A percentile compares a stretch with the other conserved stretches of the same genome.
These are phyloP conservation scores for Polypedilum pembai DNA, from an alignment of 1,140 invertebrate genomes.

Conservation along the genomic window DNA sequence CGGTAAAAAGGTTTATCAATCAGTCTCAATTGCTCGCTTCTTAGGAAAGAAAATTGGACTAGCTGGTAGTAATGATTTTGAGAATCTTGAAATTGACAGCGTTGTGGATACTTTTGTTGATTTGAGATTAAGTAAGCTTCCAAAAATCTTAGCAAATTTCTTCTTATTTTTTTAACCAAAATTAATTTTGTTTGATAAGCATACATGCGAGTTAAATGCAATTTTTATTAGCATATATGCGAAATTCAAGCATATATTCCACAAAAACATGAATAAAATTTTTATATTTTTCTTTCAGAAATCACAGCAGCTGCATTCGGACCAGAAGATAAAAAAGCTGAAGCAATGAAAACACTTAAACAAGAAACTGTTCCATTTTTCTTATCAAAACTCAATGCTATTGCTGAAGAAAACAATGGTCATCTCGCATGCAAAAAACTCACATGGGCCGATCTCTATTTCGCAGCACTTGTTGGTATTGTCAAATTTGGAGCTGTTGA, in stretches of 20 bases:
- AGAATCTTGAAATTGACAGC: slow-evolving; percentile 55
- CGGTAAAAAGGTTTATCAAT: slow-evolving; percentile 53
- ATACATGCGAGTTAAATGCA: no score
- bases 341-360: slow-evolving; percentile 34
- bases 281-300: slow-evolving; percentile 43
- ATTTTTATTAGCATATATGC: no score
- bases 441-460: slow-evolving; percentile 58
- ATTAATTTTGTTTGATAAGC: no score
- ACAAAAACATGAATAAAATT: no score
- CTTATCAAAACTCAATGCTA: slow-evolving; percentile 44
- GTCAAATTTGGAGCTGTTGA: slow-evolving; percentile 48
- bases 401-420: slow-evolving; percentile 44
- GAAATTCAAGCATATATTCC: no score
- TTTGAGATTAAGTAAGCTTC: slow-evolving; percentile 39
- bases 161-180: not conserved
- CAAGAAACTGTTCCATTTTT: slow-evolving; percentile 45
- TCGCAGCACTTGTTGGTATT: slow-evolving; percentile 54
- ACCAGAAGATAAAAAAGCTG: slow-evolving; percentile 46
- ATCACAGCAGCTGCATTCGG: slow-evolving; percentile 44
- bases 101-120: slow-evolving; percentile 53
- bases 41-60: slow-evolving; percentile 54
- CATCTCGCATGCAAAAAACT: slow-evolving; percentile 47
- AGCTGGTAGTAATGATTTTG: slow-evolving; percentile 53
- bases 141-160: slow-evolving; percentile 32
- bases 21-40: slow-evolving; percentile 56